Evolutionary conservation across 2,113 vertebrate genomes (phyloP), one percentile per base, ranked within the genome.

Genomic region (Nerophis ophidion): DNA sequence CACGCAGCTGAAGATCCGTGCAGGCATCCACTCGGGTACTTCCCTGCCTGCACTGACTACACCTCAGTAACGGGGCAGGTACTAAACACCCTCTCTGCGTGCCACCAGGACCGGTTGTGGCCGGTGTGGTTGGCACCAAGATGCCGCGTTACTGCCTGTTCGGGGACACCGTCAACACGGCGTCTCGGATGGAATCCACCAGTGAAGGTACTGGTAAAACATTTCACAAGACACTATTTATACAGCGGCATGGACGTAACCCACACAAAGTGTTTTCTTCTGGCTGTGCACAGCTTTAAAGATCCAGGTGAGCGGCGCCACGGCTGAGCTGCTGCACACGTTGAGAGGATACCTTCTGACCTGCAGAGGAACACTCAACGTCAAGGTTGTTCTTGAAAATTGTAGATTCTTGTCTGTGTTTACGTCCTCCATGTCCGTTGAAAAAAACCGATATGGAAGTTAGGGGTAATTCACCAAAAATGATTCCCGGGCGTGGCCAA

Each of bases 71-170:
- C 9, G 26, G 26, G 26, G 26, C 26, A 26, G 3, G 26, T 26
- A 17, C 26, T 26, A 17, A 5, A 19, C 48, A 48, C 38, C 7
- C 40, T 44, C 14, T 70, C 7, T 68, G 47, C 71, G 6, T 66
- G 17, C 47, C 57, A 12, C 15, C 72, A 91, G 91, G 91, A 57
- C 90, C 89, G 38, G 87, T 92, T 6, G 89, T 91, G 7, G 90
- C 90, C 12, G 91, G 90, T 57, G 91, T 91, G 11, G 90, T 91
- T 55, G 90, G 90, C 42, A 90, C 88, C 6, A 91, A 92, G 83
- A 92, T 92, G 90, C 91, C 90, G 15, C 88, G 90, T 5, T 91
- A 91, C 73, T 92, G 90, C 68, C 80, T 91, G 42, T 91, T 92
- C 72, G 90, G 90, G 7, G 90, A 91, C 76, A 91, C 90, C 0